Evolutionary conservation across 1,140 invertebrate species (phyloP).

Genomic region (Danaus plexippus): DNA sequence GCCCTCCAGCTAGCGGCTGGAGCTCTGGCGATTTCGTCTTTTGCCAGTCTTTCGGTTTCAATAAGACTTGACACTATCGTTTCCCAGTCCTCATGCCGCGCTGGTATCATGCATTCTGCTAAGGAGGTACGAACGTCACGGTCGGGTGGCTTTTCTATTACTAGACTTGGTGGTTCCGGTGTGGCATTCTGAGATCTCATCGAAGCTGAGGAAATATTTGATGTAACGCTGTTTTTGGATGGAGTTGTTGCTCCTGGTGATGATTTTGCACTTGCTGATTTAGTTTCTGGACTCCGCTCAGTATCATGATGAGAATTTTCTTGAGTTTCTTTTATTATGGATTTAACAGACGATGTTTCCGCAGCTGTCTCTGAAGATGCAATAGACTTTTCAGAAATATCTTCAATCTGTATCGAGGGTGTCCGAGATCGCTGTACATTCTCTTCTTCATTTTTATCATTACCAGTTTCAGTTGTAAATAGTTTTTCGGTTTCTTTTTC

Average conservation of each 20-base stretch:
- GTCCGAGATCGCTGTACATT: constrained; percentile 31
- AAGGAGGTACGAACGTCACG: constrained; percentile 54
- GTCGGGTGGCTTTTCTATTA: constrained; percentile 22
- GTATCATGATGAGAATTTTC: not conserved
- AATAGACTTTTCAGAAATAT: constrained; percentile 24
- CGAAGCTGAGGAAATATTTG: constrained; percentile 16
- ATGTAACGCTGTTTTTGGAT: constrained; percentile 17
- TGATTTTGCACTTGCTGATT: constrained; percentile 14
- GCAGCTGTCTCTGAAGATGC: constrained; percentile 15
- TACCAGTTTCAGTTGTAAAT: constrained; percentile 9
- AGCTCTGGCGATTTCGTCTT: constrained; percentile 79
- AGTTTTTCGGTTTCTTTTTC: constrained; percentile 6
- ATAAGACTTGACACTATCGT: constrained; percentile 84
- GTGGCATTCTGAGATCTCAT: constrained; percentile 28
- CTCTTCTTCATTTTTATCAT: constrained; percentile 11
- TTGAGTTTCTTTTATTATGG: constrained; percentile 9
- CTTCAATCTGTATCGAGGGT: constrained; percentile 52
- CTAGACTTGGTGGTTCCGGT: constrained; percentile 22
- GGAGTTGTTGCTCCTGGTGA: constrained; percentile 10
- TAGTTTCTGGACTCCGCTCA: constrained; percentile 1
- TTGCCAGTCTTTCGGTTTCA: constrained; percentile 79
- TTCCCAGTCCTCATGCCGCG: constrained; percentile 84
- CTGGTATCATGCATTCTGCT: constrained; percentile 51
- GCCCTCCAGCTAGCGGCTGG: constrained; percentile 74
- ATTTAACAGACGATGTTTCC: constrained; percentile 7